Percentiles rank a stretch among this genome's conserved stretches.
phyloP scores from a whole-genome alignment of 2,797 vertebrate genomes.

The Sebastes trivittatus region DNA sequence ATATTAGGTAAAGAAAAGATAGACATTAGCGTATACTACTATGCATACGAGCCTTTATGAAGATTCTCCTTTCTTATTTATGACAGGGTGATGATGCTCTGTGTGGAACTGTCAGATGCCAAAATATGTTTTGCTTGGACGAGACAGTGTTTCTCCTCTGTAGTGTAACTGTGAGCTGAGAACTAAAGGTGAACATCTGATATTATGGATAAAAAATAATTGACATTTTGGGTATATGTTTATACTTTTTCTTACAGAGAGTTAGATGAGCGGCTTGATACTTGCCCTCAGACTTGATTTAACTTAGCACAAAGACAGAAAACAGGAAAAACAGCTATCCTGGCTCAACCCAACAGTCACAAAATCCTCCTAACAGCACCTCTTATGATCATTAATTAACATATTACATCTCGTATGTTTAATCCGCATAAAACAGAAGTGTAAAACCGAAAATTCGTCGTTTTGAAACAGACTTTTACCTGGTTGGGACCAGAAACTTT shows the following conservation, averaged over 20 bases:
- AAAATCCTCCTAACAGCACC: too few relatives aligned
- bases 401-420: not conserved
- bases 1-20: conserved; percentile 1
- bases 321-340: not conserved
- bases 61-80: conserved; percentile 52
- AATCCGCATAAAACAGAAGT: not conserved
- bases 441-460: rapidly evolving
- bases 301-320: not conserved
- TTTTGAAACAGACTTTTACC: not conserved
- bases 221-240: not conserved
- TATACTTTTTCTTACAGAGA: not conserved
- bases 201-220: not conserved
- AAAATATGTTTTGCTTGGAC: conserved; percentile 43
- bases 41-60: conserved; percentile 66
- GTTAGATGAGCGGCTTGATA: not conserved
- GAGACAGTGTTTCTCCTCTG: not conserved
- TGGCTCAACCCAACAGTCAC: not conserved
- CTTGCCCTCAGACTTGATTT: not conserved
- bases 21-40: conserved; percentile 50
- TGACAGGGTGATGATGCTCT: conserved; percentile 14
- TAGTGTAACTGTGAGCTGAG: conserved; percentile 21
- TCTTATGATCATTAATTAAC: not conserved
- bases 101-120: conserved; percentile 51
- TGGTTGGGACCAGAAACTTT: not conserved
- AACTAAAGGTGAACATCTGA: conserved; percentile 2